phyloP scores from a whole-genome alignment of 2,113 vertebrate genomes.

The Sinocyclocheilus anophthalmus region DNA sequence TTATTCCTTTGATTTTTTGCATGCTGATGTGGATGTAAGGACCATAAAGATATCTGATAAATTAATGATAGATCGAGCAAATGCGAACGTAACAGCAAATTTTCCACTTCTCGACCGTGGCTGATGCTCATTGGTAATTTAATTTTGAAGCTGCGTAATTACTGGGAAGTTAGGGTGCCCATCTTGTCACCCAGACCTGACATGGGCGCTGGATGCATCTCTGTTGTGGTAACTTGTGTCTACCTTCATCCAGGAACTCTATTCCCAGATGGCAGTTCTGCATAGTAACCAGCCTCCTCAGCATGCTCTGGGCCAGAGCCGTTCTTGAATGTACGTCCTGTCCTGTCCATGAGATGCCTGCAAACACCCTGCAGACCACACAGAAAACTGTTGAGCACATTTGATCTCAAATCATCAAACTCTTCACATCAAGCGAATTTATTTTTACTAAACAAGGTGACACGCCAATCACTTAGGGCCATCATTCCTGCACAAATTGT shows the following conservation, averaged over 20 bases:
- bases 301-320: slow-evolving; percentile 79
- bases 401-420: neutral
- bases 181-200: slow-evolving; percentile 83
- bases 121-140: slow-evolving; percentile 88
- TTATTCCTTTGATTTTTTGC: neutral
- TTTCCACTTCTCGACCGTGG: slow-evolving; percentile 71
- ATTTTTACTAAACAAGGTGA: neutral
- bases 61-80: neutral
- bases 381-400: neutral
- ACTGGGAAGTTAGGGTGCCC: slow-evolving; percentile 80
- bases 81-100: neutral
- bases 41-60: neutral
- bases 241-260: slow-evolving; percentile 83
- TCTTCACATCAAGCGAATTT: neutral
- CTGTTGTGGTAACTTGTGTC: slow-evolving; percentile 72
- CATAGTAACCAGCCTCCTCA: slow-evolving; percentile 86
- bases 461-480: no score
- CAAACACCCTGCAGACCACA: slow-evolving; percentile 72
- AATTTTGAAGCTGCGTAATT: slow-evolving; percentile 82
- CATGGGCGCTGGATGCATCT: slow-evolving; percentile 69
- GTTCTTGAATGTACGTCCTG: slow-evolving; percentile 83
- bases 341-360: slow-evolving; percentile 84
- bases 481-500: neutral
- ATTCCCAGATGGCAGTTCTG: slow-evolving; percentile 88
- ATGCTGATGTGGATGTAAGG: neutral